Conservation (phyloP, 2,888 invertebrate genomes). For the Sthenelais limicola region DNA sequence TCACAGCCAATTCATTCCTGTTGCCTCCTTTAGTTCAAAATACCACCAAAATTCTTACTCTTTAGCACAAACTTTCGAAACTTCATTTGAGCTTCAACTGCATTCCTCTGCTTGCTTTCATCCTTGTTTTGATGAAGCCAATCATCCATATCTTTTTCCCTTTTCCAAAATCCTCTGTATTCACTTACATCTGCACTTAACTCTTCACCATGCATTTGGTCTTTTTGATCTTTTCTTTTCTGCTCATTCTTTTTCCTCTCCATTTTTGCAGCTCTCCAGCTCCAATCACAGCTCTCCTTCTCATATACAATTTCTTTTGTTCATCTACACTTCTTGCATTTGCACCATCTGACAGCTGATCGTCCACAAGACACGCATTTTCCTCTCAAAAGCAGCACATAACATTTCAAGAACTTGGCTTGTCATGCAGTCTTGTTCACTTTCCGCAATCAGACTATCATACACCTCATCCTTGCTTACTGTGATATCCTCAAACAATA, state of each 20-base stretch:
- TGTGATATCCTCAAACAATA: background rate
- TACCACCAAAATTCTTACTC: background rate
- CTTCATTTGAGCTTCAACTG: background rate
- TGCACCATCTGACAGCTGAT: background rate
- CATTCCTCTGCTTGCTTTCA: background rate
- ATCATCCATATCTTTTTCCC: background rate
- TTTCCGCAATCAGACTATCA: slow-evolving; percentile 1
- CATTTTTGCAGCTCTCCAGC: background rate
- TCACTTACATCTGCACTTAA: background rate
- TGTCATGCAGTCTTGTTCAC: background rate
- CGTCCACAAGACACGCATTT: background rate
- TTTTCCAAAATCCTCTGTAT: slow-evolving; percentile 2
- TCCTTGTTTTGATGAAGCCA: background rate
- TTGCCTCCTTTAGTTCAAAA: background rate
- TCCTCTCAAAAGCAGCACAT: background rate
- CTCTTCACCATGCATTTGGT: background rate
- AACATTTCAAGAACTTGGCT: background rate
- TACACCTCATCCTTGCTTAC: slow-evolving; percentile 16
- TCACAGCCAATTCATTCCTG: background rate
- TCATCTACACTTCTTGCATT: slow-evolving; percentile 20
- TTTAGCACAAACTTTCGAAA: slow-evolving; percentile 19
- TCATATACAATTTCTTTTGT: slow-evolving; percentile 13
- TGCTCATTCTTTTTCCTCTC: background rate
- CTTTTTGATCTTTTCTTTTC: background rate
- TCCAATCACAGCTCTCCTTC: slow-evolving; percentile 2